Base-by-base conservation (phyloP, 2,797 vertebrate genomes). In the Furcifer pardalis region DNA sequence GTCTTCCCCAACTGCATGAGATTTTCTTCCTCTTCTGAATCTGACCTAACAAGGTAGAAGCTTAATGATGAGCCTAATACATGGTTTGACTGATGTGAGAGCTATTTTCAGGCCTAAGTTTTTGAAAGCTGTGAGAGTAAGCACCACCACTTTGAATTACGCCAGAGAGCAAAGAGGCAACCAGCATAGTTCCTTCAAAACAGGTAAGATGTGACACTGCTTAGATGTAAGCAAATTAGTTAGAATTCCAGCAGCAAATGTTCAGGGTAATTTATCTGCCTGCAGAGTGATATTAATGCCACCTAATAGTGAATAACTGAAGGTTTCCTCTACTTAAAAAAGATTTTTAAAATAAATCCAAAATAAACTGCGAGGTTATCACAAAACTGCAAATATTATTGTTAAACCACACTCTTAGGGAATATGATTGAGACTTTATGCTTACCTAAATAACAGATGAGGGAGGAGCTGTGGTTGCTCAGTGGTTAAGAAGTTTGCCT, bases 201-300 rank as follows among this genome's bases (percentile, higher is more conserved):
- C 19, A 6, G 17, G 19, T 68, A 32, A 37, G 37, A 68, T 21
- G 21, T 37, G 35, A 19, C 35, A 21, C 35, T 17, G 37, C 17
- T 5, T 65, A n/a, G 63, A 13, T 10, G 5, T 68, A 42, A 21
- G 37, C 8, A 42, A 71, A 40, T 2, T 1, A 42, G 37, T 23
- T 35, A 40, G 37, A 42, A 42, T 40, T 69, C 68, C 23, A 71
- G 8, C 2, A 40, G 68, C 37, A 86, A 75, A 90, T 37, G 82
- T 74, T 84, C 56, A 74, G 9, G 85, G 81, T 89, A 88, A 92
- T 92, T 90, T 91, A 46, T 84, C 91, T 12, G 87, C 84, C 81
- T 62, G 80, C 49, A 89, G 44, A 77, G 35, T 91, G 86, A 87
- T 40, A 77, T 0, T 73, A 77, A 81, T 66, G 62, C 10, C 35